phyloP scores from a whole-genome alignment of 2,797 vertebrate species.

The Onychomys leucogaster region DNA sequence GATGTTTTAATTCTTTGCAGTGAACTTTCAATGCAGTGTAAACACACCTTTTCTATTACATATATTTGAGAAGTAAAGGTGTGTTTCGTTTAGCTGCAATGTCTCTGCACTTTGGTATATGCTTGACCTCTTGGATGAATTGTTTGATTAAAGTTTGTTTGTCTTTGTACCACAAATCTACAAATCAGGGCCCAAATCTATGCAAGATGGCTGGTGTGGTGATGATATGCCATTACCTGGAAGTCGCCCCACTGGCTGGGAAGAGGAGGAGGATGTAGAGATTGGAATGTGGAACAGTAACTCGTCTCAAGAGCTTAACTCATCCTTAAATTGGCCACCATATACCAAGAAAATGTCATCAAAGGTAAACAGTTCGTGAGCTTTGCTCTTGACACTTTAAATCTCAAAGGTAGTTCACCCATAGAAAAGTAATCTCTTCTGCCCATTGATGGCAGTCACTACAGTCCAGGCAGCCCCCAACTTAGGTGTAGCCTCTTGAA shows the following conservation, averaged over 20 bases:
- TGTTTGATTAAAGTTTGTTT: slow-evolving; percentile 51
- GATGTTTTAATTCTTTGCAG: not conserved
- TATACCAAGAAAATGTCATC: slow-evolving; percentile 95
- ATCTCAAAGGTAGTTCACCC: slow-evolving; percentile 74
- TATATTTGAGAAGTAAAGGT: not conserved
- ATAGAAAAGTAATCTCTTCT: slow-evolving; percentile 57
- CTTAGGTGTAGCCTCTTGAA: slow-evolving; percentile 45
- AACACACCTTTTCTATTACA: not conserved
- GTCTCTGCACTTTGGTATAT: not conserved
- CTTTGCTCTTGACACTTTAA: slow-evolving; percentile 59
- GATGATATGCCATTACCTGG: slow-evolving; percentile 92
- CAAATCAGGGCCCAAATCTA: slow-evolving; percentile 93
- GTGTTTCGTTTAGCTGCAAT: not conserved
- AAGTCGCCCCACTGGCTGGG: slow-evolving; percentile 92
- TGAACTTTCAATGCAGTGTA: not conserved
- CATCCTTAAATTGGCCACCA: slow-evolving; percentile 94
- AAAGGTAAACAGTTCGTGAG: slow-evolving; percentile 90
- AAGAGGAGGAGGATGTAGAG: slow-evolving; percentile 97
- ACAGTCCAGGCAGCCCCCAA: slow-evolving; percentile 69
- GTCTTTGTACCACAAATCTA: slow-evolving; percentile 55
- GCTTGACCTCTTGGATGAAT: slow-evolving; percentile 5
- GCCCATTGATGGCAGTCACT: slow-evolving; percentile 59
- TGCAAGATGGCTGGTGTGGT: slow-evolving; percentile 97
- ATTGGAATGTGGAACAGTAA: slow-evolving; percentile 98
- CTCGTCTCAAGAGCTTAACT: slow-evolving; percentile 93